These are phyloP conservation scores for Dermatophagoides farinae DNA, from an alignment of 1,140 invertebrate genomes.

Conservation along the genomic window DNA sequence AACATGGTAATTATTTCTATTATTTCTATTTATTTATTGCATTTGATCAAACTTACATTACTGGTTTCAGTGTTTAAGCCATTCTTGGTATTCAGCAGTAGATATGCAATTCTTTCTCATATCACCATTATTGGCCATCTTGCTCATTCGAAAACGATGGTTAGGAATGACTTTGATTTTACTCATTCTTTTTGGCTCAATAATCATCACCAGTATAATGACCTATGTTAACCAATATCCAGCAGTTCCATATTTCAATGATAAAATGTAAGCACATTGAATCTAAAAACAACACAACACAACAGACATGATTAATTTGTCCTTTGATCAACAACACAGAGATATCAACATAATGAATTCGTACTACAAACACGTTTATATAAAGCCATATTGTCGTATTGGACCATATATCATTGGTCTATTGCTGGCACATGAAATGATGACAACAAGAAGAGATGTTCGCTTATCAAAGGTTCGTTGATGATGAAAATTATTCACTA, in stretches of 20 bases:
- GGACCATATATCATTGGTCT: conserved; percentile 33
- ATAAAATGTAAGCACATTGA: conserved; percentile 19
- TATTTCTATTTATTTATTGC: background rate
- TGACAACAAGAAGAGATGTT: conserved; percentile 14
- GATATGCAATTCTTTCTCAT: conserved; percentile 26
- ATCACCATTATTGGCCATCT: conserved; percentile 22
- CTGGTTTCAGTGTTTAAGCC: conserved; percentile 25
- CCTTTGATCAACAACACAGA: conserved; percentile 11
- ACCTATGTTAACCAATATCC: conserved; percentile 19
- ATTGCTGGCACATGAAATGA: conserved; percentile 27
- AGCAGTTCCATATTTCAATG: conserved; percentile 19
- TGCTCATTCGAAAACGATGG: conserved; percentile 17
- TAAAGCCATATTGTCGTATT: conserved; percentile 36
- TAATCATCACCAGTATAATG: conserved; percentile 15
- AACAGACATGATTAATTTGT: background rate
- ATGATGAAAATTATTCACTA: background rate
- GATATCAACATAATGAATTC: conserved; percentile 17
- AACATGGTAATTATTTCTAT: conserved; percentile 17
- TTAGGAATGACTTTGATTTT: conserved; percentile 9
- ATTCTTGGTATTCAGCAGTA: conserved; percentile 26
- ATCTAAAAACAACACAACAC: background rate
- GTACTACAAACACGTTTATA: conserved; percentile 77
- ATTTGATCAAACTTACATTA: conserved; percentile 2
- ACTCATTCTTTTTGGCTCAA: conserved; percentile 9
- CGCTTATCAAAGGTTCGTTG: conserved; percentile 15